These are phyloP conservation scores for Prietella phreatophila DNA, from an alignment of 2,113 vertebrate genomes.

Conservation along the genomic window DNA sequence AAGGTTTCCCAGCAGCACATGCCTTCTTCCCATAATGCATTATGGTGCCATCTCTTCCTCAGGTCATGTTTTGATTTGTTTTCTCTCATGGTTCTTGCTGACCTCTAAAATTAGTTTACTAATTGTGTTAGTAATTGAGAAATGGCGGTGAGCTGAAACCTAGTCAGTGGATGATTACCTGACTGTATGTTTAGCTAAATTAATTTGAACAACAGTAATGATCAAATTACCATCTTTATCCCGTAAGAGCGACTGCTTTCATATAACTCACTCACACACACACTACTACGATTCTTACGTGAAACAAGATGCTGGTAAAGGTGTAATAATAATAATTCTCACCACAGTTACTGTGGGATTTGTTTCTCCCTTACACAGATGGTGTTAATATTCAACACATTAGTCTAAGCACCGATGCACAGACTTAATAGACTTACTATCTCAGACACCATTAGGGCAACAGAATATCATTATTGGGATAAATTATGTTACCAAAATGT, in stretches of 20 bases:
- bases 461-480: not conserved
- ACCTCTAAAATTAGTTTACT: not conserved
- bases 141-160: not conserved
- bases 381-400: constrained; percentile 11
- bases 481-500: not conserved
- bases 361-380: not conserved
- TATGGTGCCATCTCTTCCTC: too few species aligned
- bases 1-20: too few species aligned
- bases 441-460: not conserved
- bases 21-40: too few species aligned
- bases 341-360: constrained; percentile 9
- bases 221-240: not conserved
- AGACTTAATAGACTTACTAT: not conserved
- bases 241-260: not conserved
- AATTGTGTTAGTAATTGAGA: not conserved
- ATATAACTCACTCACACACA: not conserved
- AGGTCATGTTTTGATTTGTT: not conserved
- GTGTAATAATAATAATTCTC: constrained; percentile 33
- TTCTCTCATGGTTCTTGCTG: not conserved
- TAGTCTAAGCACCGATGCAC: constrained; percentile 16
- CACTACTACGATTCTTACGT: too few species aligned
- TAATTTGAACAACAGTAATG: not conserved
- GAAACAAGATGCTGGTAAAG: not conserved
- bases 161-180: not conserved
- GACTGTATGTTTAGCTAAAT: constrained; percentile 5